phyloP scores from a whole-genome alignment of 1,140 invertebrate genomes.

The Ephestia elutella region DNA sequence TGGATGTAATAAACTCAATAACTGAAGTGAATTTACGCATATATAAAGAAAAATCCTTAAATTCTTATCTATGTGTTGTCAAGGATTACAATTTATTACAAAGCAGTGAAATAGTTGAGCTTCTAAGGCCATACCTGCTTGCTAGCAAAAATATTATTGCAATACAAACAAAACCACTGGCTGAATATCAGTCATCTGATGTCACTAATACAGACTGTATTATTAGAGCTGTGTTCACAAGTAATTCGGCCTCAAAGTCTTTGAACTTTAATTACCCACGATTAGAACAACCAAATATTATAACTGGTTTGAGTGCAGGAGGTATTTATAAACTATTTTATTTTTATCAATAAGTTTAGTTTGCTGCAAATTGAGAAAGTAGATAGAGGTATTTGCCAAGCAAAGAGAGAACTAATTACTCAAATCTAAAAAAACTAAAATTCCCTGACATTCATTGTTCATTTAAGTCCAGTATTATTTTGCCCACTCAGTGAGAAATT shows the following conservation, averaged over 20 bases:
- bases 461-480: no score
- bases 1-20: conserved; percentile 41
- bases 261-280: conserved; percentile 30
- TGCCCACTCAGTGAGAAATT: no score
- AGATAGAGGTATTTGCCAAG: background rate
- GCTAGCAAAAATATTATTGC: conserved; percentile 39
- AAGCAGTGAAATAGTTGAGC: conserved; percentile 49
- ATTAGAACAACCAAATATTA: conserved; percentile 63
- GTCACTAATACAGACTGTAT: conserved; percentile 28
- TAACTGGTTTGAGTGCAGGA: conserved; percentile 57
- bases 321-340: conserved; percentile 33
- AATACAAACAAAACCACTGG: conserved; percentile 45
- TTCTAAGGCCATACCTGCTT: conserved; percentile 39
- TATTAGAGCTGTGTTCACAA: conserved; percentile 41
- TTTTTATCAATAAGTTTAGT: background rate
- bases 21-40: conserved; percentile 40
- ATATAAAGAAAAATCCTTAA: conserved; percentile 32
- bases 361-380: no score
- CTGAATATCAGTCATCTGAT: conserved; percentile 45
- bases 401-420: no score
- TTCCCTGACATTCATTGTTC: no score
- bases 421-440: no score
- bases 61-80: conserved; percentile 46
- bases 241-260: conserved; percentile 16
- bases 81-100: conserved; percentile 49